Percentiles rank a stretch among this genome's conserved stretches.
Evolutionary conservation across 2,888 invertebrate genomes (phyloP).

Genomic region (Tenthredo livida): DNA sequence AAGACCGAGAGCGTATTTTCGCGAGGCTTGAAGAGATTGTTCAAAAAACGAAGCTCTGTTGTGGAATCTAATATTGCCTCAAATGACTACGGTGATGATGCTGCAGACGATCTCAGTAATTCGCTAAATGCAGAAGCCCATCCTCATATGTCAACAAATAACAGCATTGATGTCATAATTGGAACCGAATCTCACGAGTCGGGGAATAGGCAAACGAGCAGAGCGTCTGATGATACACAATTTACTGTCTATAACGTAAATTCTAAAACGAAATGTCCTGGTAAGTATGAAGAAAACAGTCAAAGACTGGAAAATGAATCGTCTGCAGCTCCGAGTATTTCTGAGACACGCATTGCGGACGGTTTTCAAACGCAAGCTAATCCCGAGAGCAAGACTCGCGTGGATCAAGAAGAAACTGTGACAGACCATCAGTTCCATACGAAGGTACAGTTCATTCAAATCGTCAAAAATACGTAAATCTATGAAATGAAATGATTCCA

Average conservation of each 20-base stretch:
- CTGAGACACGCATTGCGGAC: neutral
- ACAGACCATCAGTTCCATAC: neutral
- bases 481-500: neutral
- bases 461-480: neutral
- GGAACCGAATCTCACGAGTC: neutral
- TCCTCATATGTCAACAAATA: neutral
- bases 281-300: neutral
- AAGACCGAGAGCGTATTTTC: constrained; percentile 32
- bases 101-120: neutral
- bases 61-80: constrained; percentile 6
- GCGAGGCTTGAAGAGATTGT: constrained; percentile 24
- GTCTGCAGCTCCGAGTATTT: neutral
- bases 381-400: neutral
- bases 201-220: neutral
- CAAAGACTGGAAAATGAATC: neutral
- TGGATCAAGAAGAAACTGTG: neutral
- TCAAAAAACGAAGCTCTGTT: constrained; percentile 31
- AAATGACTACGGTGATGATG: neutral
- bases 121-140: neutral
- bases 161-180: neutral
- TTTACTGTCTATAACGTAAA: constrained; percentile 6
- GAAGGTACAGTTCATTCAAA: neutral
- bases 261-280: neutral
- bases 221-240: neutral
- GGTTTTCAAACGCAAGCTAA: neutral